phyloP scores from a whole-genome alignment of 92 coral and sea anemone species.

The Epizoanthus fatuus region DNA sequence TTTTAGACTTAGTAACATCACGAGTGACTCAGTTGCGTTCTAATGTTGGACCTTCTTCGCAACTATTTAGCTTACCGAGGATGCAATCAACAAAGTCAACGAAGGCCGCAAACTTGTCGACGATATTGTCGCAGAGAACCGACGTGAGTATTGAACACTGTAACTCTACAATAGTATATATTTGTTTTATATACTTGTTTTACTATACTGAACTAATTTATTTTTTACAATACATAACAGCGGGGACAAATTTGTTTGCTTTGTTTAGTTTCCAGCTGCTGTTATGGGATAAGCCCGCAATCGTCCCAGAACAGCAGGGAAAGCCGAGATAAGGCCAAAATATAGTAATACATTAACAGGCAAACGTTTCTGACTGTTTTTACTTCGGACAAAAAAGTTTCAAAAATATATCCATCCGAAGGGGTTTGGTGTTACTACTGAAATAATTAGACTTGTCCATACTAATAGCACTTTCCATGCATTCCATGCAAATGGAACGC shows the following conservation, averaged over 20 bases:
- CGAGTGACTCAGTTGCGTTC: too few species aligned
- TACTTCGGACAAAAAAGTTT: not conserved
- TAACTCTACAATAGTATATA: not conserved
- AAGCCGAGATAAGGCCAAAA: not conserved
- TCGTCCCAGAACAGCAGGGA: not conserved
- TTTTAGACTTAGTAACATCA: not conserved
- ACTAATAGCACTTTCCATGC: too few species aligned
- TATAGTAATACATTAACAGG: not conserved
- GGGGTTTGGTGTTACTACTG: not conserved
- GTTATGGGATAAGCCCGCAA: not conserved
- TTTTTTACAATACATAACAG: not conserved
- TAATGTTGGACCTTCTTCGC: not conserved
- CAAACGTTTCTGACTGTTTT: not conserved
- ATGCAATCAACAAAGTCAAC: conserved; percentile 28
- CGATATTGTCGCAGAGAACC: conserved; percentile 30
- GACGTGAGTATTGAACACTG: conserved; percentile 4
- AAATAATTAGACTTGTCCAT: too few species aligned
- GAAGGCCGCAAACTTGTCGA: conserved; percentile 39
- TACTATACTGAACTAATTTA: not conserved
- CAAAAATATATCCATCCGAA: not conserved
- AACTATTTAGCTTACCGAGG: not conserved
- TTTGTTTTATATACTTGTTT: not conserved
- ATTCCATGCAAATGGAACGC: too few species aligned
- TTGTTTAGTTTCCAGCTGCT: too few species aligned
- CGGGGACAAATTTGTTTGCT: not conserved